phyloP scores from a whole-genome alignment of 2,113 vertebrate species.

The Tamias sibiricus region DNA sequence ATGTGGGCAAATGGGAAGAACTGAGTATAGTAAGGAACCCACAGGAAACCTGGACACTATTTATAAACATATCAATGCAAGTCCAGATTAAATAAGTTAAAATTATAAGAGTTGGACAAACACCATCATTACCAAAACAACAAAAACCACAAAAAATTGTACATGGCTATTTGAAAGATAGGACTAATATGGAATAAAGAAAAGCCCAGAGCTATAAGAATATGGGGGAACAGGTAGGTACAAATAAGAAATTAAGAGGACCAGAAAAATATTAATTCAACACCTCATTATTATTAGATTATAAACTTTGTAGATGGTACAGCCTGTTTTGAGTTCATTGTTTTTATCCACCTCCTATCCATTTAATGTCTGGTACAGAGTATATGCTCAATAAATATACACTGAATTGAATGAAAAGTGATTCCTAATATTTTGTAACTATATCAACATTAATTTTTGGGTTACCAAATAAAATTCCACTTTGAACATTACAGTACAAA shows the following conservation, averaged over 20 bases:
- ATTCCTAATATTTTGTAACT: neutral
- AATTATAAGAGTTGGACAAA: conserved; percentile 16
- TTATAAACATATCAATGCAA: conserved; percentile 2
- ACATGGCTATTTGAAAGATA: neutral
- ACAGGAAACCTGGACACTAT: neutral
- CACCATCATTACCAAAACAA: neutral
- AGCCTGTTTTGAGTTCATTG: neutral
- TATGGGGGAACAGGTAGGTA: neutral
- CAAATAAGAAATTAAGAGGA: conserved; percentile 34
- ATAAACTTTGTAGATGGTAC: neutral
- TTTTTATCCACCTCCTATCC: neutral
- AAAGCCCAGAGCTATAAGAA: neutral
- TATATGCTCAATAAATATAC: conserved; percentile 41
- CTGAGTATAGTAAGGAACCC: neutral
- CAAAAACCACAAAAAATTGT: conserved; percentile 15
- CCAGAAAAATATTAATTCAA: neutral
- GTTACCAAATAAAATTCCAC: conserved; percentile 17
- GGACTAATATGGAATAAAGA: neutral
- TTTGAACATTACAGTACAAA: neutral
- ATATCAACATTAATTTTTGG: neutral
- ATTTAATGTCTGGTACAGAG: neutral
- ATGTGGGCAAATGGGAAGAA: neutral
- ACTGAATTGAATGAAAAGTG: conserved; percentile 21
- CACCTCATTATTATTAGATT: neutral
- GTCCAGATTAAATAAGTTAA: neutral